Conservation (phyloP, 2,888 invertebrate genomes). For the Amphipyra berbera region DNA sequence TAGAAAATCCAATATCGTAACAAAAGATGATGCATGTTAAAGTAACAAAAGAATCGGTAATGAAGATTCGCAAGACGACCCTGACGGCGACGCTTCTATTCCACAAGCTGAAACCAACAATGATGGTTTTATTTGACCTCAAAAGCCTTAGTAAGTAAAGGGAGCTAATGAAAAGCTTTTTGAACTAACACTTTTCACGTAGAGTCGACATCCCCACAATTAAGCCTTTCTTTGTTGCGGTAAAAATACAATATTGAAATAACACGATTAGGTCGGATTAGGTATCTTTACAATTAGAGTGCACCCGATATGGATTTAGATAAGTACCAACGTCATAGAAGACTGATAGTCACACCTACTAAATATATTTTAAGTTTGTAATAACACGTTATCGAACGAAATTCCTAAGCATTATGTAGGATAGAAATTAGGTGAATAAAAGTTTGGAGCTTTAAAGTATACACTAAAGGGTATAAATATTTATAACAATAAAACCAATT, state of each 20-base stretch:
- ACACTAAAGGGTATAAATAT: too few relatives aligned
- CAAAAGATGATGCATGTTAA: constrained; percentile 38
- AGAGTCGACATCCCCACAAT: neutral
- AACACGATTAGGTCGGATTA: neutral
- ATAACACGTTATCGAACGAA: too few relatives aligned
- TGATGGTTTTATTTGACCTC: constrained; percentile 57
- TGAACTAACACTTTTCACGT: constrained; percentile 11
- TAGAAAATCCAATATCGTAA: constrained; percentile 20
- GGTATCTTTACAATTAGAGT: constrained; percentile 6
- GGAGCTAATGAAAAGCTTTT: constrained; percentile 56
- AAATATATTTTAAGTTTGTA: neutral
- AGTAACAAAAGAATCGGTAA: constrained; percentile 49
- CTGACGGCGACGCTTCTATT: constrained; percentile 47
- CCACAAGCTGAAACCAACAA: constrained; percentile 48
- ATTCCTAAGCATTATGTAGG: too few relatives aligned
- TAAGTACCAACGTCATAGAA: neutral
- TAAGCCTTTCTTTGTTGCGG: constrained; percentile 4
- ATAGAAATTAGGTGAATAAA: too few relatives aligned
- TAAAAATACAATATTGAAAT: constrained; percentile 4
- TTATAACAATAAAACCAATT: too few relatives aligned
- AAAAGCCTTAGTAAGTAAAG: constrained; percentile 53
- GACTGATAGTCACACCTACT: neutral
- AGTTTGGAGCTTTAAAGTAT: too few relatives aligned
- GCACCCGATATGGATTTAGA: constrained; percentile 2
- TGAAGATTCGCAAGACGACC: constrained; percentile 51